Evolutionary conservation across 2,113 vertebrate genomes (phyloP), one percentile per base, ranked within the genome.

Genomic region (Gobiocypris rarus): DNA sequence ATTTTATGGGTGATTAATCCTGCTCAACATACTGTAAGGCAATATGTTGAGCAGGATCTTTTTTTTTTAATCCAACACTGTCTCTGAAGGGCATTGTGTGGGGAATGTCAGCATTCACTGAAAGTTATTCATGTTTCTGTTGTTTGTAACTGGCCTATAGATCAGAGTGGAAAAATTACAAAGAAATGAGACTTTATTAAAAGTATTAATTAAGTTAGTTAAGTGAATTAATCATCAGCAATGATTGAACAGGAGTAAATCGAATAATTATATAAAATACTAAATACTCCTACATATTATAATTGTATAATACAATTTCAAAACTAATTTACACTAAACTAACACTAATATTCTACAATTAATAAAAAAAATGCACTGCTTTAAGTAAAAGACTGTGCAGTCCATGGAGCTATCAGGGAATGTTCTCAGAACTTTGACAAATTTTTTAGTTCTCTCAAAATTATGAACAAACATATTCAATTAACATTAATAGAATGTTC

Each of bases 1-100:
- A 52, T 90, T 93, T 93, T 89, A 91, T 87, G 58, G 90, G 75
- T 86, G 88, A 93, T 93, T 92, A 89, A 92, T 94, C 88, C 89
- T 92, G 67, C 48, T 58, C 85, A 83, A 92, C 89, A 88, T 91
- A 90, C 87, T 91, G 89, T 91, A 90, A 92, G 92, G 89, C 84
- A 90, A 90, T 88, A 82, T 88, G 90, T 82, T 77, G 73, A 88
- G 77, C n/a, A 48, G 15, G 74, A 38, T 48, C 58, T 80, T 77
- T 85, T 77, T 31, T 31, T 31, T 85, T 82, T 41, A 41, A 50
- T 75, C 74, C 75, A 78, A 77, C 85, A 59, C 56, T 6, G 6
- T 67, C 82, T 86, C 89, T 91, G 91, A 91, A 75, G 82, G 87
- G 71, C 84, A 89, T 63, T 77, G 76, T 38, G 75, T 70, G 54